Evolutionary conservation across 2,113 vertebrate species (phyloP).

Genomic region (Crocuta crocuta): DNA sequence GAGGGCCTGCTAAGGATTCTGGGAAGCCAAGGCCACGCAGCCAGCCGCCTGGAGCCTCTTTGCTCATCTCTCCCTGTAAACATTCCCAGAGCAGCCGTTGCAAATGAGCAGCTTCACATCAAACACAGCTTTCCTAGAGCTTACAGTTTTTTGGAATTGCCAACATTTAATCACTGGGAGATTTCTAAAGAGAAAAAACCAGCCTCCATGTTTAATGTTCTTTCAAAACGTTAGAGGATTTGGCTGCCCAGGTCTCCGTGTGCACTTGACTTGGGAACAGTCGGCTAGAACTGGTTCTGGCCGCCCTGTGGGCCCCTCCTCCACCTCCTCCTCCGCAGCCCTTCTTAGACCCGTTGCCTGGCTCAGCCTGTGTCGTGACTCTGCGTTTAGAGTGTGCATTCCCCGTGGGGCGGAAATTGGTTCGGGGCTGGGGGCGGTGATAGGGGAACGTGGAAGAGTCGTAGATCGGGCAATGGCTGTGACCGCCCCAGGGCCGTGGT

Average conservation of each 20-base stretch:
- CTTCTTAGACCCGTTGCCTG: background rate
- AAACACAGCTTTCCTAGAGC: background rate
- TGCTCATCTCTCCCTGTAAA: background rate
- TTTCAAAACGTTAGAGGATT: background rate
- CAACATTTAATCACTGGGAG: conserved; percentile 14
- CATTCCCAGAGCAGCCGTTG: background rate
- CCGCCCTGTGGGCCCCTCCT: background rate
- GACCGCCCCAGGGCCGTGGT: background rate
- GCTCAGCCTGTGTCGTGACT: background rate
- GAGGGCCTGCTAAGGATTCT: background rate
- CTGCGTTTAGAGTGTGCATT: background rate
- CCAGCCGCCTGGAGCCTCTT: background rate
- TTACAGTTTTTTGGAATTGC: background rate
- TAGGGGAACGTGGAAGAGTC: background rate
- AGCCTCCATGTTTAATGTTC: background rate
- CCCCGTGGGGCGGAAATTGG: background rate
- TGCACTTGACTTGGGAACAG: background rate
- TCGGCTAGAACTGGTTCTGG: background rate
- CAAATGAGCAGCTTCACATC: background rate
- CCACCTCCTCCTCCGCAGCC: background rate
- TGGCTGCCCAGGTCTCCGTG: fast-evolving
- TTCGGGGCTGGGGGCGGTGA: background rate
- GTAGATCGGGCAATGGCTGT: background rate
- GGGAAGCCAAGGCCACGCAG: background rate
- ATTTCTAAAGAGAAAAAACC: background rate